Conservation (phyloP, 2,113 vertebrate species). For the Crotalus helleri region DNA sequence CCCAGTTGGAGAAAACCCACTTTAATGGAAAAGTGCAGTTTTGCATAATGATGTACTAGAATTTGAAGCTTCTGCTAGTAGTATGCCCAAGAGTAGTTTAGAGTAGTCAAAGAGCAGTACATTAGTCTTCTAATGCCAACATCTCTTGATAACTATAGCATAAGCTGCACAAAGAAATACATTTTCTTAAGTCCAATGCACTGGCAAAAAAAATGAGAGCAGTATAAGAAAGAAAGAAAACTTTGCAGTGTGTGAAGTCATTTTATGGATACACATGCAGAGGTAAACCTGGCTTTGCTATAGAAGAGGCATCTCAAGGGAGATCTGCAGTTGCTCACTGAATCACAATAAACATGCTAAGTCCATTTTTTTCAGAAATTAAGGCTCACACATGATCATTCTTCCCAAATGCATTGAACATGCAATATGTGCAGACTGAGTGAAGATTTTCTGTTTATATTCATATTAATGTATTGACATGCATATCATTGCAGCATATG, state of each 20-base stretch:
- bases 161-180: background rate
- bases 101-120: background rate
- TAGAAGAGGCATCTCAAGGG: background rate
- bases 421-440: background rate
- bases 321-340: background rate
- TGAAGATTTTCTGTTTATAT: background rate
- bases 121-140: background rate
- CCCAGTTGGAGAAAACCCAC: background rate
- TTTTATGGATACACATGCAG: background rate
- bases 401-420: background rate
- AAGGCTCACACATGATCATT: background rate
- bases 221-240: background rate
- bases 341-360: background rate
- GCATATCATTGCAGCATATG: background rate
- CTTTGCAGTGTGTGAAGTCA: background rate
- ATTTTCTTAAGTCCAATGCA: background rate
- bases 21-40: background rate
- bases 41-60: background rate
- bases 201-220: background rate
- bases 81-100: background rate
- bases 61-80: background rate
- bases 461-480: background rate
- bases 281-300: background rate
- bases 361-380: background rate
- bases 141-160: background rate